Percentiles rank a stretch among this genome's conserved stretches.
These are phyloP conservation scores for Diplodus sargus DNA, from an alignment of 2,797 vertebrate species.

Conservation along the genomic window DNA sequence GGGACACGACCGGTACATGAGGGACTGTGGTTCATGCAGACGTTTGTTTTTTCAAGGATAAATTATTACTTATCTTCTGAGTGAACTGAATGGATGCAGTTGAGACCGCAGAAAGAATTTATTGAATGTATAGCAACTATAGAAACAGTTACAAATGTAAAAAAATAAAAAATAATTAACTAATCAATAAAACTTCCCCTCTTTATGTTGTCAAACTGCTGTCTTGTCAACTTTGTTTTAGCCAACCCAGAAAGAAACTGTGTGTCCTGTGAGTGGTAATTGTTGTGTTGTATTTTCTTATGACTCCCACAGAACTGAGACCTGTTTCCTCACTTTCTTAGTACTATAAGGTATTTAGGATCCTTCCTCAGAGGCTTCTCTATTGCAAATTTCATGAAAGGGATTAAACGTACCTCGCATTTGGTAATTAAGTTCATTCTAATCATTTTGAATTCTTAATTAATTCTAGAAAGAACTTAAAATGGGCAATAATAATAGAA, in stretches of 20 bases:
- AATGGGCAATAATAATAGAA: too few relatives aligned
- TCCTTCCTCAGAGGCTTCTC: too few relatives aligned
- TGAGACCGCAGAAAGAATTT: conserved; percentile 51
- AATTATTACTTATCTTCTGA: conserved; percentile 49
- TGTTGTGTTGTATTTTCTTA: neutral
- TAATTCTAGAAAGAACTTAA: too few relatives aligned
- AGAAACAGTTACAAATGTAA: conserved; percentile 60
- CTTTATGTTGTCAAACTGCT: conserved; percentile 76
- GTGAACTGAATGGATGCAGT: conserved; percentile 42
- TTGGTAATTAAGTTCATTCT: neutral
- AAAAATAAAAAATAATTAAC: conserved; percentile 57
- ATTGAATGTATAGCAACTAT: conserved; percentile 75
- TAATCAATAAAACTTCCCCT: conserved; percentile 77
- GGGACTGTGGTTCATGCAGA: conserved; percentile 23
- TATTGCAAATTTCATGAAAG: too few relatives aligned
- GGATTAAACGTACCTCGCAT: too few relatives aligned
- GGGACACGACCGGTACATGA: conserved; percentile 35
- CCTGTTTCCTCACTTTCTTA: neutral
- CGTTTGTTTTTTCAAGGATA: conserved; percentile 37
- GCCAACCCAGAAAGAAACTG: neutral
- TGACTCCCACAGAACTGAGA: too few relatives aligned
- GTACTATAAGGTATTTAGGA: too few relatives aligned
- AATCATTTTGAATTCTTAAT: too few relatives aligned
- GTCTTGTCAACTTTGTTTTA: conserved; percentile 32
- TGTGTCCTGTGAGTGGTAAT: neutral